Evolutionary conservation across 2,888 invertebrate species (phyloP).

Genomic region (Tinea semifulvella): DNA sequence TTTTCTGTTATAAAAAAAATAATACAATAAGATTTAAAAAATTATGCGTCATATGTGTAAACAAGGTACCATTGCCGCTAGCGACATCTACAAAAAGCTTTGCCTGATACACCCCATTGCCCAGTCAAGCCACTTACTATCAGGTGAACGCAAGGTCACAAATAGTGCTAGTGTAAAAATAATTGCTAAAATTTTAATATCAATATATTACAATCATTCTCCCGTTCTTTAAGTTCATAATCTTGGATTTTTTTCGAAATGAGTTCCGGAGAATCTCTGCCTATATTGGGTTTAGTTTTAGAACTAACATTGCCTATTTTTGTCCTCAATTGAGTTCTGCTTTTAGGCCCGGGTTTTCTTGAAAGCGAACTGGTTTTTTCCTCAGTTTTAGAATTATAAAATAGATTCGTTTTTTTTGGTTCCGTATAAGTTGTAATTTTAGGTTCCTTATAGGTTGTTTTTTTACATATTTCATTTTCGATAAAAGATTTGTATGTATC

Average conservation of each 20-base stretch:
- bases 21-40: neutral
- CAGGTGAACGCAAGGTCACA: too few relatives aligned
- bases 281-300: slow-evolving; percentile 13
- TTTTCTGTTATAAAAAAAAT: too few relatives aligned
- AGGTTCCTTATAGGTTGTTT: neutral
- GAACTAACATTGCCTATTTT: slow-evolving; percentile 40
- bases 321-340: slow-evolving; percentile 33
- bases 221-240: slow-evolving; percentile 46
- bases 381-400: neutral
- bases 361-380: neutral
- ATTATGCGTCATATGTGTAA: neutral
- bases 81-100: too few relatives aligned
- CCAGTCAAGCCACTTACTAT: too few relatives aligned
- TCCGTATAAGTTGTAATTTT: neutral
- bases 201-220: slow-evolving; percentile 51
- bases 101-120: too few relatives aligned
- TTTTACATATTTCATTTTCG: neutral
- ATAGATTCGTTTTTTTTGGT: neutral
- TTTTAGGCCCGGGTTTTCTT: slow-evolving; percentile 33
- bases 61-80: neutral
- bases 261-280: slow-evolving; percentile 11
- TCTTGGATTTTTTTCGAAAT: slow-evolving; percentile 25
- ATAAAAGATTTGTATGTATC: slow-evolving; percentile 7
- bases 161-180: neutral
- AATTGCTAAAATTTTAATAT: slow-evolving; percentile 37